Evolutionary conservation across 1,140 invertebrate species (phyloP), one percentile per base, ranked within the genome.

Genomic region (Philaenus spumarius): DNA sequence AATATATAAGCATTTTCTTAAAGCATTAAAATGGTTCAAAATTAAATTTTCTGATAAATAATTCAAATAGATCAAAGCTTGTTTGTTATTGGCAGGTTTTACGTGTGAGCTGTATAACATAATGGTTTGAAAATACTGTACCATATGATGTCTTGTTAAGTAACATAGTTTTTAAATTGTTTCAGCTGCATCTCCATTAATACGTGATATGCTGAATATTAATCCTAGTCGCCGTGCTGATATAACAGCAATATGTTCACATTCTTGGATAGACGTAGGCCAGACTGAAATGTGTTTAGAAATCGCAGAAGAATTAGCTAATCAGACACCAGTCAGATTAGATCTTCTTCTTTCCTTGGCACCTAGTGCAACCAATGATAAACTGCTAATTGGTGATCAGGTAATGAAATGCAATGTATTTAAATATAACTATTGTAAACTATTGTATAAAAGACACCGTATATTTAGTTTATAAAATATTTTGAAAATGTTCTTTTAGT

Each of bases 251-350:
- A 95, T 98, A 39, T 96, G 95, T 69, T 82, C 83, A 20, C 92
- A 99, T 77, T 90, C 90, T 89, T 90, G 87, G 87, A 84, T 98
- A 40, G 97, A 98, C 75, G 80, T 89, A 63, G 90, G 86, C 9
- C 92, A 91, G 66, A 82, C 86, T 50, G 61, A 51, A 11, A 87
- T 83, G 39, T 95, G 94, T 72, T 75, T 95, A 45, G 88, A 90
- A 55, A 80, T 91, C 55, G 89, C 92, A 0, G 90, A 95, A 72
- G 86, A 92, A 62, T 72, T 95, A 60, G 90, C 92, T 2, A 91
- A 89, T 64, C 85, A 93, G 70, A 94, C 91, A 1, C 92, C 92
- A 1, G 91, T 95, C 11, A 77, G 92, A 42, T 77, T 95, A 22
- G 93, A 95, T 75, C 75, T 95, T 34, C 75, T 96, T n/a, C 77